Percentiles rank a stretch among this genome's conserved stretches.
These are phyloP conservation scores for Perodicticus potto DNA, from an alignment of 2,797 vertebrate genomes.

Conservation along the genomic window DNA sequence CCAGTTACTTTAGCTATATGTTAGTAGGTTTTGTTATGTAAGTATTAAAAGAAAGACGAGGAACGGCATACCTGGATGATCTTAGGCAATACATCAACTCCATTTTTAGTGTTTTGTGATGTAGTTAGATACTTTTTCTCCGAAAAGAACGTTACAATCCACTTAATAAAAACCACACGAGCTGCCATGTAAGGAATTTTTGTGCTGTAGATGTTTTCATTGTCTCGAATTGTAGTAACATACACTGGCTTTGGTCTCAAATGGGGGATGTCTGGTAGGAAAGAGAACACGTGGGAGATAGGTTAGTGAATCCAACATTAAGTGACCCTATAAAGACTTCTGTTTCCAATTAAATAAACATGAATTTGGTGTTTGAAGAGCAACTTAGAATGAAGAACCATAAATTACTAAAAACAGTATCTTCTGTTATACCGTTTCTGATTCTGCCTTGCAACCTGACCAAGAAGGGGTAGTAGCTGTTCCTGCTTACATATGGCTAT, in stretches of 20 bases:
- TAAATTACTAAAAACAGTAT: conserved; percentile 40
- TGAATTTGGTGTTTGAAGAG: neutral
- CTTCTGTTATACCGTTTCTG: neutral
- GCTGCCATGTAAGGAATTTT: conserved; percentile 97
- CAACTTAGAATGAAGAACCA: conserved; percentile 37
- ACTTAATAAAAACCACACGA: conserved; percentile 98
- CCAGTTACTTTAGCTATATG: neutral
- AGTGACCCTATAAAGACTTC: neutral
- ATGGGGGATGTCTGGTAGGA: conserved; percentile 94
- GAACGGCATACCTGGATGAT: conserved; percentile 94
- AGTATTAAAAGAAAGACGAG: conserved; percentile 7
- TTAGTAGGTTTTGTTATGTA: neutral
- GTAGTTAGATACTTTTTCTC: conserved; percentile 97
- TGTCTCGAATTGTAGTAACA: conserved; percentile 93
- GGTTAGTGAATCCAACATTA: conserved; percentile 41
- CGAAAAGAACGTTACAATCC: conserved; percentile 99
- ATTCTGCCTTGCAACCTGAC: neutral
- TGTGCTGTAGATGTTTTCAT: conserved; percentile 95
- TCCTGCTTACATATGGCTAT: neutral
- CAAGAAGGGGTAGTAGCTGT: neutral
- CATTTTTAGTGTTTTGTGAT: conserved; percentile 94
- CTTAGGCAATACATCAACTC: conserved; percentile 96
- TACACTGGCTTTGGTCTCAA: conserved; percentile 96
- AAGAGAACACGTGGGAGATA: conserved; percentile 21
- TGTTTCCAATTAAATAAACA: conserved; percentile 43